Evolutionary conservation across 2,113 vertebrate species (phyloP).

Genomic region (Cheirogaleus medius): DNA sequence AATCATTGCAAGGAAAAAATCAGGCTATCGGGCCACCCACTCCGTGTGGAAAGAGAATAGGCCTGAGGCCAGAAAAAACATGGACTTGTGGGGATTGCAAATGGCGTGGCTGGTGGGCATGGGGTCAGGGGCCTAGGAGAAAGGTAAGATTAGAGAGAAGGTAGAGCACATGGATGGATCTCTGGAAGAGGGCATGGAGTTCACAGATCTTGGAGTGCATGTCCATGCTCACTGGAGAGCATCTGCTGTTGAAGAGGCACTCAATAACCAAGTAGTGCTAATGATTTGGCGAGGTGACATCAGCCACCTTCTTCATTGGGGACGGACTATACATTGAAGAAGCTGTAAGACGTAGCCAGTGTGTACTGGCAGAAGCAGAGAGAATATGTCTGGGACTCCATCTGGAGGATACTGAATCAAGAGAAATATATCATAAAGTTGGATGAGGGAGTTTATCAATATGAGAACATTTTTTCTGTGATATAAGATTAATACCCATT

Average conservation of each 20-base stretch:
- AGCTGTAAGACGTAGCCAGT: no score
- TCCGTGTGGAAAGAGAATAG: not conserved
- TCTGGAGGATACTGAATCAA: not conserved
- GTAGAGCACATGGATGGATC: not conserved
- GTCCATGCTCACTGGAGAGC: not conserved
- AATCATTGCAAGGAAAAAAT: not conserved
- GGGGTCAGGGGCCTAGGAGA: not conserved
- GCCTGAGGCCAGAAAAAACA: not conserved
- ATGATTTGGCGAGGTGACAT: not conserved
- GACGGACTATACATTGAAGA: not conserved
- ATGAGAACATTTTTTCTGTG: not conserved
- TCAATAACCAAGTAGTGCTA: not conserved
- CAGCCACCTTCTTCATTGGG: not conserved
- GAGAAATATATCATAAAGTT: not conserved
- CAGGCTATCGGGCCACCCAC: not conserved
- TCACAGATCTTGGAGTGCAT: not conserved
- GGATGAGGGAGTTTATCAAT: not conserved
- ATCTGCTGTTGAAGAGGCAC: not conserved
- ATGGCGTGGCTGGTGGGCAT: not conserved
- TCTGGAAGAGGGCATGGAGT: not conserved
- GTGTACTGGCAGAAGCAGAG: not conserved
- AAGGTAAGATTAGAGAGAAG: not conserved
- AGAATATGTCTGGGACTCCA: not conserved
- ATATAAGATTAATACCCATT: not conserved
- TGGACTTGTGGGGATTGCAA: not conserved